Percentiles rank a stretch among this genome's conserved stretches.
phyloP scores from a whole-genome alignment of 92 coral and sea anemone species.

The Actinostola sp. region DNA sequence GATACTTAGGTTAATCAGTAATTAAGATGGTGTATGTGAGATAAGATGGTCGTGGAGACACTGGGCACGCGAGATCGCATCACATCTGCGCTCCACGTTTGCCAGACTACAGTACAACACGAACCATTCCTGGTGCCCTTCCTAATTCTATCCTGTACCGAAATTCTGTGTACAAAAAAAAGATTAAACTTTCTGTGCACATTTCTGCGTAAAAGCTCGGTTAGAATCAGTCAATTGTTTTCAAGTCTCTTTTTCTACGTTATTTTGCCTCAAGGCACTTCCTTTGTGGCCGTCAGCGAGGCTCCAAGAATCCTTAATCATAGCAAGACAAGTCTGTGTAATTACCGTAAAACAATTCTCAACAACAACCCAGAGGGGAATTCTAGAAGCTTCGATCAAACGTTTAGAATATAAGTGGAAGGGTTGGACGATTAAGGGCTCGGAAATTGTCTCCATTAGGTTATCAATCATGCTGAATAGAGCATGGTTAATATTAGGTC shows the following conservation, averaged over 20 bases:
- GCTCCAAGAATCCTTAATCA: neutral
- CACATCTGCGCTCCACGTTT: no score
- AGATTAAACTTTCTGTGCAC: no score
- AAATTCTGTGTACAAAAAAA: no score
- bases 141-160: no score
- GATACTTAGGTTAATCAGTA: neutral
- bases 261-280: neutral
- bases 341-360: neutral
- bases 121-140: no score
- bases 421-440: neutral
- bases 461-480: neutral
- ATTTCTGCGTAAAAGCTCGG: no score
- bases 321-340: neutral
- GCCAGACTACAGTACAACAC: no score
- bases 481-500: neutral
- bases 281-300: conserved; percentile 17
- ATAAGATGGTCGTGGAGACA: no score
- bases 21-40: neutral
- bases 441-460: conserved; percentile 7
- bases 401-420: conserved; percentile 7
- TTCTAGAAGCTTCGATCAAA: conserved; percentile 5
- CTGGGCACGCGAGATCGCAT: no score
- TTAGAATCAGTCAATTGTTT: no score
- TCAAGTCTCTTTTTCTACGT: neutral
- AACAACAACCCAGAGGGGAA: neutral